Evolutionary conservation across 1,140 invertebrate species (phyloP), one percentile per base, ranked within the genome.

Genomic region (Scaptomyza graminum): DNA sequence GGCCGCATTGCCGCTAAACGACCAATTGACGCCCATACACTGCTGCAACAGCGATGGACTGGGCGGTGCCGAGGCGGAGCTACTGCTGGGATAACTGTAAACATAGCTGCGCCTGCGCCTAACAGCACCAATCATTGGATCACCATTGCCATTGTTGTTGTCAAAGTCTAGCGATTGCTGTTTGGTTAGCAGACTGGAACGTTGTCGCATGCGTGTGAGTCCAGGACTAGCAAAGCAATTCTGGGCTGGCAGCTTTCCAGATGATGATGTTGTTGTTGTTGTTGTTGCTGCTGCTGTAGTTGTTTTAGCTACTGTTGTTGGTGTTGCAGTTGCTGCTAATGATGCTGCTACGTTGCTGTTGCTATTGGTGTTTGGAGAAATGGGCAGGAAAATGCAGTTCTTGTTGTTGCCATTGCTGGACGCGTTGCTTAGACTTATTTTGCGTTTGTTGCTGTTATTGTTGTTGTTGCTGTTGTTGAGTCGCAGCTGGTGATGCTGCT

Each of bases 151-250:
- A 12, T 60, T 57, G 31, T 61, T 69, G 43, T 76, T 70, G 55
- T 87, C 90, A 44, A 76, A 84, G 46, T 91, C 90, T 15, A 92
- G 43, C 0, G 90, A 90, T 60, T 90, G 80, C 34, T 91, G 90
- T 15, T 91, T 91, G 50, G 74, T 89, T 1, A 91, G 51, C 37
- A 88, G 15, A 44, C 46, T 79, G 4, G 64, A 61, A 12, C 79
- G 76, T 5, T 95, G 92, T 1, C 81, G 79, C 76, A 81, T 85
- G 12, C 96, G 95, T 1, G 96, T 96, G 67, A 95, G 95, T 18
- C 96, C 93, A 0, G 96, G 96, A 77, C 96, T 97, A 1, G 97
- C 96, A 90, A 97, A 97, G 2, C 96, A 96, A 90, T 95, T 96
- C 12, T 76, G 72, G 11, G 76, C 11, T 11, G 55, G 37, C 93